Base-by-base conservation (phyloP, 2,888 invertebrate genomes). In the Ischnura elegans region DNA sequence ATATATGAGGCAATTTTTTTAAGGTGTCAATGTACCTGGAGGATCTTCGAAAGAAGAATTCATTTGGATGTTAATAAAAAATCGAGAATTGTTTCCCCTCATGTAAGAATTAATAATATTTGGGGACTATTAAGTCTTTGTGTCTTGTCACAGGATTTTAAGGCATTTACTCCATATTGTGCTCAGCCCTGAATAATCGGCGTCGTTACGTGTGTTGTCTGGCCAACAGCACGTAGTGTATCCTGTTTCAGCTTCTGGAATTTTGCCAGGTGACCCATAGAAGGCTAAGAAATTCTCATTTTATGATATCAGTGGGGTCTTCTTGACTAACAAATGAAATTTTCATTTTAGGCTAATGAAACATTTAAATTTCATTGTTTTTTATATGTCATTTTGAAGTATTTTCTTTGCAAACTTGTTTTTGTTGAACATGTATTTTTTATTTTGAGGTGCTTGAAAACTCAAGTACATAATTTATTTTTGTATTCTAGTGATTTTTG, bases 111-210 rank as follows among this genome's bases (percentile, higher is more conserved):
- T 90, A 90, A 61, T 90, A 43, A 55, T 90, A 61, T 90, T 90
- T 90, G 90, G 90, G 90, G 90, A 90, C 90, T 90, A 61, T 55
- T 55, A 90, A 90, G 90, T 90, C 90, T 90, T 90, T 90, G 90
- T 90, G 90, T 90, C 90, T 90, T 90, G 90, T 90, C 90, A 90
- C 90, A 90, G 90, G 90, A 90, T 90, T 90, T 90, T 90, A 90
- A 90, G 90, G 90, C 90, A 90, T 90, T 90, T 90, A 90, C 90
- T 90, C 90, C 90, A 90, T 66, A 90, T 90, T 66, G 90, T 55
- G 90, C 90, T 90, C 90, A 90, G 43, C 90, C 90, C 90, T 90
- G 90, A 90, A 90, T 61, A 61, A 90, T 90, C 90, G 90, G 90
- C 90, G 66, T 90, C 90, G 90, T 90, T 90, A 90, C 90, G 90